phyloP scores from a whole-genome alignment of 2,113 vertebrate genomes.

The Pantherophis guttatus region DNA sequence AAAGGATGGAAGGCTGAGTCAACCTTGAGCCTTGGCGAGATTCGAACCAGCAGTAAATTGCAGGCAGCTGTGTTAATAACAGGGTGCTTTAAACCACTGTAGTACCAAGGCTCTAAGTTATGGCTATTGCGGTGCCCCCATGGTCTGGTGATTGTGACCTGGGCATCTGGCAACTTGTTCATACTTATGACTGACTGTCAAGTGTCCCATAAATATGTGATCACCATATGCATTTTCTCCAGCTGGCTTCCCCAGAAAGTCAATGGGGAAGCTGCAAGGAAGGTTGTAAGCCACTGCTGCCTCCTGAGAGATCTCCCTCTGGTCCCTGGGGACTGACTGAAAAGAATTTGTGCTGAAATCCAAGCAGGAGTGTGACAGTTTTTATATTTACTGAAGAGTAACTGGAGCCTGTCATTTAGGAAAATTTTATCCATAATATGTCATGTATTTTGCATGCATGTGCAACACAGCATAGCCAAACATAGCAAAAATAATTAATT shows the following conservation, averaged over 20 bases:
- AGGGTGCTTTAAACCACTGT: too few species aligned
- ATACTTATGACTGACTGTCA: neutral
- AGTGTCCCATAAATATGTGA: neutral
- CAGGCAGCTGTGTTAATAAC: too few species aligned
- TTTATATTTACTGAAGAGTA: slow-evolving; percentile 50
- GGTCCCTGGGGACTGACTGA: neutral
- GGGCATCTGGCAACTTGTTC: neutral
- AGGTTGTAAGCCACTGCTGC: neutral
- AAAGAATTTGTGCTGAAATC: neutral
- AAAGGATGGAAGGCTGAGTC: too few species aligned
- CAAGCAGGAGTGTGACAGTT: slow-evolving; percentile 21
- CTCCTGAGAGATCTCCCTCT: neutral
- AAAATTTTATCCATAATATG: slow-evolving; percentile 58
- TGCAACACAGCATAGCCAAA: slow-evolving; percentile 51
- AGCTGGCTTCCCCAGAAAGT: neutral
- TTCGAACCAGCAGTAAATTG: too few species aligned
- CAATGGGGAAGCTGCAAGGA: neutral
- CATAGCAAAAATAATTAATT: slow-evolving; percentile 65
- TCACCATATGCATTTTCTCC: neutral
- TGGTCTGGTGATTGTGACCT: neutral
- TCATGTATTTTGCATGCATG: slow-evolving; percentile 55
- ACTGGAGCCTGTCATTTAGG: slow-evolving; percentile 43
- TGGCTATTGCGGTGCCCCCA: neutral
- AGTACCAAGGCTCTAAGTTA: too few species aligned
- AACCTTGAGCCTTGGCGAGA: too few species aligned